phyloP scores from a whole-genome alignment of 2,113 vertebrate genomes.

The Salvelinus namaycush region DNA sequence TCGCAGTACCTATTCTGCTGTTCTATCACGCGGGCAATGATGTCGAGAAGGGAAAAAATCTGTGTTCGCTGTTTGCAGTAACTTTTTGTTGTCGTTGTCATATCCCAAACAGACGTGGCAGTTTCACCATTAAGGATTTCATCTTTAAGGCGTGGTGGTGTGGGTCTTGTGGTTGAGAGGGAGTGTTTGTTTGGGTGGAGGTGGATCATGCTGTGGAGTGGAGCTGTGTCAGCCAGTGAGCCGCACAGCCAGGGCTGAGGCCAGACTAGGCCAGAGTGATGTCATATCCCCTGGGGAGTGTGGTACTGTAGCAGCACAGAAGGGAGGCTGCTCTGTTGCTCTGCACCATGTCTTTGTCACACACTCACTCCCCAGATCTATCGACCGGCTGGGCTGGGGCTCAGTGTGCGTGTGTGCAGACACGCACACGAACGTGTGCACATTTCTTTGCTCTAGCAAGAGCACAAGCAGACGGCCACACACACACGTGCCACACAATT shows the following conservation, averaged over 20 bases:
- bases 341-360: constrained; percentile 27
- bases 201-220: neutral
- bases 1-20: no score
- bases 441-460: neutral
- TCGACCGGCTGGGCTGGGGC: neutral
- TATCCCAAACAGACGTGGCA: neutral
- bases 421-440: neutral
- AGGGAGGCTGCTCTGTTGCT: constrained; percentile 9
- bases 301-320: constrained; percentile 14
- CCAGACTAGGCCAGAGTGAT: constrained; percentile 30
- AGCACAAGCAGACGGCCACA: neutral
- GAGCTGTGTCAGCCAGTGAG: neutral
- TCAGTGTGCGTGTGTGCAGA: neutral
- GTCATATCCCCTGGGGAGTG: constrained; percentile 37
- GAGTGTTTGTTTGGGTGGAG: neutral
- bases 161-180: constrained; percentile 9
- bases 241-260: neutral
- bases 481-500: neutral
- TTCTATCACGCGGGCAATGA: no score
- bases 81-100: no score
- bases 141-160: constrained; percentile 13
- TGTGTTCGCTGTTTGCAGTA: no score
- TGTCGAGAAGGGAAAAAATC: no score
- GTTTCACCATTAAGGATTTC: constrained; percentile 13
- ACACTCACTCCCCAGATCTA: neutral